Percentiles rank a stretch among this genome's conserved stretches.
Evolutionary conservation across 2,888 invertebrate genomes (phyloP).

Genomic region (Cerceris rybyensis): DNA sequence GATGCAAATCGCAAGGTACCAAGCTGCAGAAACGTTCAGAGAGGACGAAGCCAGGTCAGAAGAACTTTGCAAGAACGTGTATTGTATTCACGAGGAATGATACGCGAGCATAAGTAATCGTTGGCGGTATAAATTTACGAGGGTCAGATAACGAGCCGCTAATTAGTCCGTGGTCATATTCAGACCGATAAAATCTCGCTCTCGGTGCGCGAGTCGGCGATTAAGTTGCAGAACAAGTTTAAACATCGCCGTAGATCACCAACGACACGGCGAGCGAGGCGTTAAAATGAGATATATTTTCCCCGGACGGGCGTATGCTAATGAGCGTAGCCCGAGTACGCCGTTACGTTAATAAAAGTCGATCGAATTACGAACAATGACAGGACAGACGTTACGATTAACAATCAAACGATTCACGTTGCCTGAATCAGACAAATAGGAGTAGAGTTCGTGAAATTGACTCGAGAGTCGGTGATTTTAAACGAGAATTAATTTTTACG

Average conservation of each 20-base stretch:
- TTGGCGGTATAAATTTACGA: constrained; percentile 51
- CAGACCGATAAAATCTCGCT: constrained; percentile 47
- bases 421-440: background rate
- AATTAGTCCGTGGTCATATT: constrained; percentile 60
- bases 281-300: constrained; percentile 55
- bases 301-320: background rate
- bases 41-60: background rate
- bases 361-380: constrained; percentile 16
- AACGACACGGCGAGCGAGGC: constrained; percentile 36
- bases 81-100: constrained; percentile 7
- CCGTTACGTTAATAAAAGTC: constrained; percentile 16
- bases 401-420: background rate
- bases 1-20: too few relatives aligned
- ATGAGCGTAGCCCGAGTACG: background rate
- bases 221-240: constrained; percentile 53
- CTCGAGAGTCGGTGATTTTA: too few relatives aligned
- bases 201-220: constrained; percentile 33
- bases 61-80: constrained; percentile 1
- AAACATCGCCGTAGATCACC: constrained; percentile 48
- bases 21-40: too few relatives aligned
- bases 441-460: too few relatives aligned
- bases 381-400: background rate
- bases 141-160: constrained; percentile 51
- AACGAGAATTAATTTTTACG: too few relatives aligned
- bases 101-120: constrained; percentile 21